Conservation (phyloP, 2,797 vertebrate species). For the Premnoplex brunnescens region DNA sequence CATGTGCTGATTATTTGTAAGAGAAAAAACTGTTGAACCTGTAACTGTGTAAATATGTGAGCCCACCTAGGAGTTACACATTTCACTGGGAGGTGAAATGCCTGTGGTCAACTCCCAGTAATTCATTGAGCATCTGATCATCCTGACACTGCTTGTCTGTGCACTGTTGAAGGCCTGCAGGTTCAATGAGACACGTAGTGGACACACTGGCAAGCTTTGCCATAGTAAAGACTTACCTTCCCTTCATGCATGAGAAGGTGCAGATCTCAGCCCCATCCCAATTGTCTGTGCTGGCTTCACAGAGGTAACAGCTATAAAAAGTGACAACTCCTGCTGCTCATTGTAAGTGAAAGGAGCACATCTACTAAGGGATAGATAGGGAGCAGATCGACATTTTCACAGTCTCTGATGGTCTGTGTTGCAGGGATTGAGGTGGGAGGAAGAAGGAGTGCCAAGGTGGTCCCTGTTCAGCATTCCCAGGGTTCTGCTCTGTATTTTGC, state of each 20-base stretch:
- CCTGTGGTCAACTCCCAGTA: neutral
- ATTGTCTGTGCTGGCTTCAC: neutral
- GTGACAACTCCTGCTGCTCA: neutral
- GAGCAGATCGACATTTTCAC: neutral
- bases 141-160: neutral
- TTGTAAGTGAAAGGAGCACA: neutral
- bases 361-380: neutral
- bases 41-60: neutral
- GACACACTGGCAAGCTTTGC: neutral
- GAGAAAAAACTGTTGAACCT: neutral
- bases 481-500: neutral
- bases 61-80: neutral
- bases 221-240: neutral
- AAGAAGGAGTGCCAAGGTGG: neutral
- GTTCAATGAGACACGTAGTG: fast-evolving
- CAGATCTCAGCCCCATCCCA: neutral
- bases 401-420: neutral
- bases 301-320: neutral
- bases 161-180: neutral
- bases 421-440: neutral
- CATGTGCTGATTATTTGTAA: neutral
- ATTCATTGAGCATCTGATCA: neutral
- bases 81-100: neutral
- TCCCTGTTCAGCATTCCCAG: neutral
- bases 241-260: neutral